Evolutionary conservation across 2,113 vertebrate species (phyloP).

Genomic region (Ochotona curzoniae): DNA sequence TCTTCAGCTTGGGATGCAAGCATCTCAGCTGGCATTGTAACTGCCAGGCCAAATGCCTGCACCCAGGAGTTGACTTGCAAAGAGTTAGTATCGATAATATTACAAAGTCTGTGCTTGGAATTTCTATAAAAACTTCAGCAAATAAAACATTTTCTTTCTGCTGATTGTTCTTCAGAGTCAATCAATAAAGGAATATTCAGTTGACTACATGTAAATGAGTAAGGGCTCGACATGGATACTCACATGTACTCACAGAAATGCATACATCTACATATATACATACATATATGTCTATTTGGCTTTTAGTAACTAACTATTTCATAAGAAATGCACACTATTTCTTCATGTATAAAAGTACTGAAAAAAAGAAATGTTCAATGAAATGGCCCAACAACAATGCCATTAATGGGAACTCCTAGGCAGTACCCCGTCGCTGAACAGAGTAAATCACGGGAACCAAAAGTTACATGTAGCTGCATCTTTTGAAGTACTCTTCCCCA

Average conservation of each 20-base stretch:
- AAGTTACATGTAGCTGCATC: not conserved
- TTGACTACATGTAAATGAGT: not conserved
- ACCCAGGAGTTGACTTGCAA: not conserved
- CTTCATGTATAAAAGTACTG: not conserved
- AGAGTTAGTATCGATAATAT: not conserved
- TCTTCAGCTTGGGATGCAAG: too few species aligned
- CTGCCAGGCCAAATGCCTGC: too few species aligned
- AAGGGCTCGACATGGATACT: not conserved
- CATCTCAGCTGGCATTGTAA: too few species aligned
- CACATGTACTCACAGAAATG: not conserved
- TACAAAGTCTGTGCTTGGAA: not conserved
- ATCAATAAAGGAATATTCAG: not conserved
- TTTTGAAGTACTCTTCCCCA: not conserved
- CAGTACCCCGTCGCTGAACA: not conserved
- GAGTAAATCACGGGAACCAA: conserved; percentile 6
- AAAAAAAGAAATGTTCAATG: not conserved
- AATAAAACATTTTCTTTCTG: not conserved
- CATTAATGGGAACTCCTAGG: not conserved
- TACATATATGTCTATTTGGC: not conserved
- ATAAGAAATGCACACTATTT: not conserved
- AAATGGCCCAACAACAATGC: not conserved
- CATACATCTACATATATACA: not conserved
- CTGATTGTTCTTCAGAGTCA: not conserved
- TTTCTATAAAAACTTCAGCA: not conserved
- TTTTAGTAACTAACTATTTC: conserved; percentile 25